Base-by-base conservation (phyloP, 2,797 vertebrate genomes). In the Atherinosoma microstoma region DNA sequence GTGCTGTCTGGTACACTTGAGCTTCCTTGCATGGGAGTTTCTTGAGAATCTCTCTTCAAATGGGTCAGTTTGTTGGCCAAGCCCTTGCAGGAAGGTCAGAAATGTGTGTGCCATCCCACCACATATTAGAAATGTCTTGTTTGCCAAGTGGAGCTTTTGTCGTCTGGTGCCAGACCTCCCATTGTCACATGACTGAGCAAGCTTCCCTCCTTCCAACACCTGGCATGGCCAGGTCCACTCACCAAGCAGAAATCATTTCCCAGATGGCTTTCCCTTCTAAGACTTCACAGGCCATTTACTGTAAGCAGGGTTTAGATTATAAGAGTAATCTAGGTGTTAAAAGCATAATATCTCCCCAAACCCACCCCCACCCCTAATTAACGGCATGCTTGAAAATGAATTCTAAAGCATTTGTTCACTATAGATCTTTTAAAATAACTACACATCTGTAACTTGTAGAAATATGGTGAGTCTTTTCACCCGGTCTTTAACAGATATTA, bases 1-100 rank as follows among this genome's bases (percentile, higher is more conserved):
- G 87, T 71, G 62, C 84, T 89, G 89, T 91, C 84, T 84, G 72
- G 78, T 91, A 91, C 90, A 89, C 70, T 73, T 64, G 20, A 70
- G 61, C 72, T 77, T 79, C 83, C 72, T 77, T 82, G 69, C 69
- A 62, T 58, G 86, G 78, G 83, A 86, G 75, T 35, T 15, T 42
- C 84, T 86, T 77, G 62, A 86, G 83, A 87, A 86, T 90, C 83
- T 90, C 75, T 73, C 80, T 67, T 87, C 79, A 92, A 93, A 91
- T 88, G 84, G 91, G 86, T 86, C 84, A 71, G 75, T 70, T 74
- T 68, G 35, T 58, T 83, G 79, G 82, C 84, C 79, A 79, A 89
- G 90, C 87, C 82, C 83, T 87, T 89, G 83, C 73, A 83, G 86
- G 87, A 92, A 92, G 91, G 89, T 94, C 92, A 89, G 68, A 80